These are phyloP conservation scores for Sterrhoptilus dennistouni DNA, from an alignment of 2,113 vertebrate genomes.

Conservation along the genomic window DNA sequence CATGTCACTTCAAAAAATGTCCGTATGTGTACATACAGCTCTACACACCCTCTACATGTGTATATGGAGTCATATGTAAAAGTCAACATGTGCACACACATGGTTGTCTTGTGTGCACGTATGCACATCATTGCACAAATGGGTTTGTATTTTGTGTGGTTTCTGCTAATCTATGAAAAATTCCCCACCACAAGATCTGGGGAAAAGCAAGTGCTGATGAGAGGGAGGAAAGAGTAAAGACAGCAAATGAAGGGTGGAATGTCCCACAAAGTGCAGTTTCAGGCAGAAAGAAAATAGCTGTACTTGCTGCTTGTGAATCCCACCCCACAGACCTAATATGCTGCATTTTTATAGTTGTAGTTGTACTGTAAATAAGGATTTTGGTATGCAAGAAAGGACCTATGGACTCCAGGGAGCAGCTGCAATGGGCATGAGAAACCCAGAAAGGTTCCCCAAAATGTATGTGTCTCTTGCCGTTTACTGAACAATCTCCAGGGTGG, in stretches of 20 bases:
- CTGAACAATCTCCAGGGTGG: slow-evolving; percentile 43
- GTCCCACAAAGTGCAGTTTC: not conserved
- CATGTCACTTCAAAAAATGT: not conserved
- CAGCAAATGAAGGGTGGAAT: not conserved
- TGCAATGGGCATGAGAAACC: not conserved
- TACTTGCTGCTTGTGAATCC: not conserved
- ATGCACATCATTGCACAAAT: no score
- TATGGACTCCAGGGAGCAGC: not conserved
- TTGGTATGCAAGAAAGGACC: not conserved
- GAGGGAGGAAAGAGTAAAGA: not conserved
- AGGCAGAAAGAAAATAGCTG: not conserved
- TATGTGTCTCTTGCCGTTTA: rapidly evolving
- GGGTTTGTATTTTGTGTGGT: not conserved
- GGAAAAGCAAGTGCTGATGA: not conserved
- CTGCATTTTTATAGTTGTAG: not conserved
- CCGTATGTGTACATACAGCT: not conserved
- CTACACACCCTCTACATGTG: not conserved
- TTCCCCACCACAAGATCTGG: not conserved
- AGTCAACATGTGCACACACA: not conserved
- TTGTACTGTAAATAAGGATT: not conserved
- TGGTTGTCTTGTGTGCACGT: not conserved
- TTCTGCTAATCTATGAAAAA: not conserved
- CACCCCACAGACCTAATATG: not conserved
- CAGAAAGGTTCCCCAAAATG: not conserved
- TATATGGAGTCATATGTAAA: rapidly evolving